Base-by-base conservation (phyloP, 2,888 invertebrate genomes). In the Venustoraphidia nigricollis region DNA sequence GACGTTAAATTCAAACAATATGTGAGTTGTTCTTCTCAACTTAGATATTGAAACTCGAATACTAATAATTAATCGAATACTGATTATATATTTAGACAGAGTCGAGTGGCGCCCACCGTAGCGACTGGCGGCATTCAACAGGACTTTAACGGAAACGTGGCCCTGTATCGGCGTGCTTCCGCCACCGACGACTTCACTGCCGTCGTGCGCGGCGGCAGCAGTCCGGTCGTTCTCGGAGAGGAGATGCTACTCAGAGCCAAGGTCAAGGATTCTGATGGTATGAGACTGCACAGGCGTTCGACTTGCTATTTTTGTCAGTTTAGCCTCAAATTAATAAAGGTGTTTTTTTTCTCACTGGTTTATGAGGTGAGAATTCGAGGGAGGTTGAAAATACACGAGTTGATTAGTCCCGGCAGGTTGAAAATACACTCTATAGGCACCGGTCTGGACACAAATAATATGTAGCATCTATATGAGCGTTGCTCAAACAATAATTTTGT, bases 181-280 rank as follows among this genome's bases (percentile, higher is more conserved):
- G 59, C 60, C 2, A 63, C 63, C 45, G 68, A 67, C 47, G 69
- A 70, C 27, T 76, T 72, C 53, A 69, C 70, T 13, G 62, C 68
- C n/a, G 65, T 63, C 14, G 62, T 77, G 46, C 35, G 42, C 2
- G 67, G 70, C 50, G 59, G 66, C 1, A 71, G 73, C 45, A 73
- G 71, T 5, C 64, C 70, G 5, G 75, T 77, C 1, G 66, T 71
- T 49, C 60, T 77, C 41, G 77, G 77, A 4, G 77, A 77, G 57
- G 75, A 76, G 50, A 59, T 77, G 36, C 54, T 76, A 41, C 55
- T 77, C 34, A 63, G 73, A 35, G 72, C 72, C 8, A 64, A 70
- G 52, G 70, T 76, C 10, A 61, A 69, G 47, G 64, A 70, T 11
- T 75, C 72, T 41, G 76, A 76, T 61, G 77, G 77, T 76, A 59